phyloP scores from a whole-genome alignment of 2,888 invertebrate species.

The Corbicula japonica region DNA sequence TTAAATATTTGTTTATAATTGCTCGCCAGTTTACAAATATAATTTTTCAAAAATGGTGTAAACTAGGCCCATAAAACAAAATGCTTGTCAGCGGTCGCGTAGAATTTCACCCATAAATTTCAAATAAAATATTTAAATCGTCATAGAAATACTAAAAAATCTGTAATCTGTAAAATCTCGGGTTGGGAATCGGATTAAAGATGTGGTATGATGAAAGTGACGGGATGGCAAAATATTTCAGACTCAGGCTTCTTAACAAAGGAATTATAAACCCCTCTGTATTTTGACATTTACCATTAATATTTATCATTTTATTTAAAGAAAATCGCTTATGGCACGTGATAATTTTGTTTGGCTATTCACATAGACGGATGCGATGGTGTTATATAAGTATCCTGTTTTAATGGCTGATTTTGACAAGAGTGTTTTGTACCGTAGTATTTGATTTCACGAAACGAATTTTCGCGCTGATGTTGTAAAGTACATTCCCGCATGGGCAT shows the following conservation, averaged over 20 bases:
- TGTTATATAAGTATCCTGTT: too few relatives aligned
- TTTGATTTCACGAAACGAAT: too few relatives aligned
- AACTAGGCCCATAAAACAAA: constrained; percentile 56
- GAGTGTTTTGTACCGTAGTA: too few relatives aligned
- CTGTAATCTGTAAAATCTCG: constrained; percentile 9
- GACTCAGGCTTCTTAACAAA: constrained; percentile 14
- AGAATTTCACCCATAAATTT: constrained; percentile 24
- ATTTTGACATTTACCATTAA: constrained; percentile 23
- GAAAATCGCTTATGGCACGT: too few relatives aligned
- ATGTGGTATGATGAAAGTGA: constrained; percentile 14
- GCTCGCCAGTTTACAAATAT: too few relatives aligned
- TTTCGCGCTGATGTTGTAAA: too few relatives aligned
- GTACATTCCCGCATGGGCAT: too few relatives aligned
- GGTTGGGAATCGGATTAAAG: background rate
- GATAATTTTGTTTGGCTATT: too few relatives aligned
- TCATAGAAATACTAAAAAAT: constrained; percentile 28
- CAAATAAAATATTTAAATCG: constrained; percentile 37
- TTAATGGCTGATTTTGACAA: too few relatives aligned
- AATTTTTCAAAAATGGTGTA: constrained; percentile 9
- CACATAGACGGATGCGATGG: too few relatives aligned
- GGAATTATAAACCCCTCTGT: background rate
- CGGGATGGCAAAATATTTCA: constrained; percentile 1
- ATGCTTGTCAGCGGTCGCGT: constrained; percentile 57
- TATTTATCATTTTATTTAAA: too few relatives aligned
- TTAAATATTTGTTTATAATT: too few relatives aligned